Base-by-base conservation (phyloP, 2,797 vertebrate species). In the Micropoecilia bifurca region DNA sequence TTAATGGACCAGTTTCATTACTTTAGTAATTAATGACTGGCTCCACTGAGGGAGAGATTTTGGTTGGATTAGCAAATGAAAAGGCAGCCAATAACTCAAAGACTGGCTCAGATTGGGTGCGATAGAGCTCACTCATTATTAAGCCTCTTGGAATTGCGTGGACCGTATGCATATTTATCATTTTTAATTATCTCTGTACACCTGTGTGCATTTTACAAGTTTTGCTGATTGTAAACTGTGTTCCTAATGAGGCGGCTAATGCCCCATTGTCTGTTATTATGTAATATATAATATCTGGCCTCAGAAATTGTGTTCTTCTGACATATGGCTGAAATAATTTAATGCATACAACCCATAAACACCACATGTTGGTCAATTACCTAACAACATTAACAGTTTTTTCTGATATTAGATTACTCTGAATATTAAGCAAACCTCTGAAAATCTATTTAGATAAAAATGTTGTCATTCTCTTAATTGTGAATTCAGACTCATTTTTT, bases 1-100 rank as follows among this genome's bases (percentile, higher is more conserved):
- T 88, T 90, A 84, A 90, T 87, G 79, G 75, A 14, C 36, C 71
- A 71, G 61, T 83, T 80, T 85, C 75, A 86, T 89, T 80, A 71
- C 41, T 77, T 83, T 74, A 53, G 71, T 73, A 80, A 90, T 88
- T 83, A 85, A 88, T 79, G 76, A 87, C 53, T 28, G 68, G 20
- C 16, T 50, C 84, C 66, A 75, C 83, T 57, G 14, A 33, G 73
- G 79, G 47, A 45, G 36, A 84, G 55, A 63, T 85, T 79, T 79
- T 6, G 25, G 10, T 71, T 75, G 7, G 74, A 87, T 82, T 59
- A 83, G 80, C 80, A 81, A 86, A 77, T 80, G 55, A 87, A 89
- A 80, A 82, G 78, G 55, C 59, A 82, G 66, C 28, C 55, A 73
- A 82, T 84, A 69, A 78, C 63, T 83, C 69, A 75, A 77, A 87